Conservation (phyloP, 1,140 invertebrate genomes). For the Aphelinus certus region DNA sequence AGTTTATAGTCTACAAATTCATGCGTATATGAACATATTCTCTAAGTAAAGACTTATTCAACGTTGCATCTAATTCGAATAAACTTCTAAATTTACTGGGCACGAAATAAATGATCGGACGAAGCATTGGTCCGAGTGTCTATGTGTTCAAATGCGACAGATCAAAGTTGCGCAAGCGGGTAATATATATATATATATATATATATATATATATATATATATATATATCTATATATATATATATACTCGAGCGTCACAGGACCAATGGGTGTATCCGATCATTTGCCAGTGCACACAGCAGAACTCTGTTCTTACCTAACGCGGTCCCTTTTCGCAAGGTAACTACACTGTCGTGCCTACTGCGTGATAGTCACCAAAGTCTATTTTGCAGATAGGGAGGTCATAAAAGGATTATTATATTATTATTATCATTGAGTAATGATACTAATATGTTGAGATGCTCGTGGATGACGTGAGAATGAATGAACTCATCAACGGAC, state of each 20-base stretch:
- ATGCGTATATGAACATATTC: constrained; percentile 23
- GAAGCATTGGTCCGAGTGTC: not conserved
- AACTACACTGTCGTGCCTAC: constrained; percentile 43
- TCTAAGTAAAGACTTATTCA: constrained; percentile 14
- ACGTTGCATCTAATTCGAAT: constrained; percentile 32
- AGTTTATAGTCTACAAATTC: constrained; percentile 16
- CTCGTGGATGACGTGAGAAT: constrained; percentile 6
- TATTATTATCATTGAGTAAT: constrained; percentile 6
- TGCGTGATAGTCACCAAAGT: constrained; percentile 41
- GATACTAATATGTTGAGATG: not conserved
- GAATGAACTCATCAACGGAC: no score
- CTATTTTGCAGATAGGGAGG: constrained; percentile 39
- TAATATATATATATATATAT: no score
- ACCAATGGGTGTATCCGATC: no score
- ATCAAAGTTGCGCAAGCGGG: no score
- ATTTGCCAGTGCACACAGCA: not conserved
- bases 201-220: no score
- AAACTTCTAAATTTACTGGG: constrained; percentile 16
- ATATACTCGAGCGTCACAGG: no score
- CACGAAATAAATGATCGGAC: constrained; percentile 26
- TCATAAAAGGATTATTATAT: constrained; percentile 25
- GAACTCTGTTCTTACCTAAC: constrained; percentile 39
- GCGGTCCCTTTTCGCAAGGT: constrained; percentile 38
- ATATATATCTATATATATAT: no score
- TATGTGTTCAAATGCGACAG: no score